These are phyloP conservation scores for Gymnobelideus leadbeateri DNA, from an alignment of 2,113 vertebrate species.

Conservation along the genomic window DNA sequence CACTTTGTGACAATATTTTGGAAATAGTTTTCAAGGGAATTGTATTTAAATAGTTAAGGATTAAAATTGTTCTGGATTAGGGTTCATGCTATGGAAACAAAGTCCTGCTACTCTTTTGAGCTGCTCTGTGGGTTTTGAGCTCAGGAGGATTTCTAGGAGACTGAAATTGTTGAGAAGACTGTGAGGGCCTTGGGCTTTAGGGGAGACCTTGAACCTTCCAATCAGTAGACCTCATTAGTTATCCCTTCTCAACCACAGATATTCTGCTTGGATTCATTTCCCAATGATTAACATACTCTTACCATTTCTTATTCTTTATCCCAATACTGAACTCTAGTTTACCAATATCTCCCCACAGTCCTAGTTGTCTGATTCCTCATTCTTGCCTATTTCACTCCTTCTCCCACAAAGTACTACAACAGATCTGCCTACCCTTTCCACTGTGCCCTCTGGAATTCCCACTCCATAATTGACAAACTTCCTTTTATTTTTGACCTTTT, in stretches of 20 bases:
- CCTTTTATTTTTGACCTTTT: background rate
- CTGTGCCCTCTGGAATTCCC: background rate
- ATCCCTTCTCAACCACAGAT: background rate
- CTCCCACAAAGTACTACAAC: background rate
- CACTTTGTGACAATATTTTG: conserved; percentile 22
- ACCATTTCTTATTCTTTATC: background rate
- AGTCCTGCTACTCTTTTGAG: background rate
- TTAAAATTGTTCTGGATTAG: conserved; percentile 25
- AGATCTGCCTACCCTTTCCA: background rate
- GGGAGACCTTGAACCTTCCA: background rate
- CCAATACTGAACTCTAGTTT: background rate
- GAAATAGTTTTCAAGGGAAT: conserved; percentile 51
- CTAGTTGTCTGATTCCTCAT: background rate
- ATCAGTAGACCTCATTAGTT: background rate
- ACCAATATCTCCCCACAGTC: background rate
- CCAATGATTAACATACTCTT: background rate
- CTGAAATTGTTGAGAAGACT: background rate
- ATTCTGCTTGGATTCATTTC: background rate
- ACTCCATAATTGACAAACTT: background rate
- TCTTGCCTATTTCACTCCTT: background rate
- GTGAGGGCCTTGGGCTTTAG: background rate
- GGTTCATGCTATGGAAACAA: background rate
- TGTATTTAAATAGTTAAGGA: background rate
- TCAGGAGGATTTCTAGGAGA: background rate
- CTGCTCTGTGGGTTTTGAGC: background rate